phyloP scores from a whole-genome alignment of 2,888 invertebrate genomes.

The Aphrophora alni region DNA sequence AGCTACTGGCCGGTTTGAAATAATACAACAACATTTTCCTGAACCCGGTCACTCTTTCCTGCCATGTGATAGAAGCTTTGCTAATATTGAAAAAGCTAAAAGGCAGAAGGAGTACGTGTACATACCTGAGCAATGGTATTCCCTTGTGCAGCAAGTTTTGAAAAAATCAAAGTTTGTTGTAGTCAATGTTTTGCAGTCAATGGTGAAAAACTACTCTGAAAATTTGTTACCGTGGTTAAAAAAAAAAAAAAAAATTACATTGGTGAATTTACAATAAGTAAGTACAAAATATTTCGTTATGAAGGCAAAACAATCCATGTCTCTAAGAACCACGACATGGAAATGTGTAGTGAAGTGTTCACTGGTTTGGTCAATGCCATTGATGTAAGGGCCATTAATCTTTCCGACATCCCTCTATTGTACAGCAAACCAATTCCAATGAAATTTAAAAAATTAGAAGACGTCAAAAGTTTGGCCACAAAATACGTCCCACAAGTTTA shows the following conservation, averaged over 20 bases:
- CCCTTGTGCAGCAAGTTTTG: slow-evolving; percentile 17
- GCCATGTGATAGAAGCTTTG: slow-evolving; percentile 14
- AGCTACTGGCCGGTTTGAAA: background rate
- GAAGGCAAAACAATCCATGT: slow-evolving; percentile 14
- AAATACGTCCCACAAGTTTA: slow-evolving; percentile 14
- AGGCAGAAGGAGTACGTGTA: slow-evolving; percentile 14
- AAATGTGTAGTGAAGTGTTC: slow-evolving; percentile 13
- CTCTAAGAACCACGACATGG: slow-evolving; percentile 7
- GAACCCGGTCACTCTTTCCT: slow-evolving; percentile 7
- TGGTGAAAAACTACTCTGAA: slow-evolving; percentile 17
- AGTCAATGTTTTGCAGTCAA: slow-evolving; percentile 9
- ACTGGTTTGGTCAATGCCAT: background rate
- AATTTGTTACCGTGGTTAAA: background rate
- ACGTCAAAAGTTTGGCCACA: slow-evolving; percentile 10
- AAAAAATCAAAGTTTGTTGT: slow-evolving; percentile 19
- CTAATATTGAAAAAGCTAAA: slow-evolving; percentile 25
- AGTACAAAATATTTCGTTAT: slow-evolving; percentile 11
- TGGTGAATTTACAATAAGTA: slow-evolving; percentile 6
- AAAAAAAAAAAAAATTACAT: slow-evolving; percentile 15
- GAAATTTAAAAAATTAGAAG: slow-evolving; percentile 4
- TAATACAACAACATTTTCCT: background rate
- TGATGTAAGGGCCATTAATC: background rate
- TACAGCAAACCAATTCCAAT: slow-evolving; percentile 14
- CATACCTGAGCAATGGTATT: slow-evolving; percentile 22
- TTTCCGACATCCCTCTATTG: slow-evolving; percentile 10